Conservation (phyloP, 1,140 invertebrate genomes). For the Pogonomyrmex barbatus region DNA sequence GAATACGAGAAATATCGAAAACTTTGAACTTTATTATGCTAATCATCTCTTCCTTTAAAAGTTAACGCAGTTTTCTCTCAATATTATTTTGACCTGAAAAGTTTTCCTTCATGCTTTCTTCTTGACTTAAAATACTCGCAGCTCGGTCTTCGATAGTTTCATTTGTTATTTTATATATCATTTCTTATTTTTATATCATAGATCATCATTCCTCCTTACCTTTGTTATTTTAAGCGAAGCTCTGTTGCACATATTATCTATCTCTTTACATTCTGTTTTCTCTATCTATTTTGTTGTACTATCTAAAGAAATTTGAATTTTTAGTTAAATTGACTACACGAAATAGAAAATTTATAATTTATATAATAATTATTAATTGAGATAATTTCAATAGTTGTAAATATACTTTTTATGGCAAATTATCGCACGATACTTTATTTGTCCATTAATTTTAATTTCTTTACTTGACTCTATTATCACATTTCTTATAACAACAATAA, state of each 20-base stretch:
- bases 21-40: conserved; percentile 43
- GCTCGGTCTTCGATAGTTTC: conserved; percentile 1
- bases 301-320: not conserved
- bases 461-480: not conserved
- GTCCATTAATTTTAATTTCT: not conserved
- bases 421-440: not conserved
- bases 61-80: conserved; percentile 41
- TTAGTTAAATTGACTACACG: not conserved
- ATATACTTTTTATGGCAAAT: conserved; percentile 8
- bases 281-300: not conserved
- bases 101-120: conserved; percentile 27
- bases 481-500: not conserved
- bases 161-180: not conserved
- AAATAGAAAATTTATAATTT: not conserved
- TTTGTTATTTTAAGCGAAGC: not conserved
- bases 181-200: conserved; percentile 33
- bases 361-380: not conserved
- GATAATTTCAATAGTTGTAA: not conserved
- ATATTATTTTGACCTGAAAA: conserved; percentile 47
- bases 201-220: not conserved
- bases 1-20: conserved; percentile 13
- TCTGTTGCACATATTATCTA: not conserved
- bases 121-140: not conserved
- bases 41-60: conserved; percentile 27
- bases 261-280: not conserved